Conservation (phyloP, 2,113 vertebrate species). For the Pomatorhinus ruficollis region DNA sequence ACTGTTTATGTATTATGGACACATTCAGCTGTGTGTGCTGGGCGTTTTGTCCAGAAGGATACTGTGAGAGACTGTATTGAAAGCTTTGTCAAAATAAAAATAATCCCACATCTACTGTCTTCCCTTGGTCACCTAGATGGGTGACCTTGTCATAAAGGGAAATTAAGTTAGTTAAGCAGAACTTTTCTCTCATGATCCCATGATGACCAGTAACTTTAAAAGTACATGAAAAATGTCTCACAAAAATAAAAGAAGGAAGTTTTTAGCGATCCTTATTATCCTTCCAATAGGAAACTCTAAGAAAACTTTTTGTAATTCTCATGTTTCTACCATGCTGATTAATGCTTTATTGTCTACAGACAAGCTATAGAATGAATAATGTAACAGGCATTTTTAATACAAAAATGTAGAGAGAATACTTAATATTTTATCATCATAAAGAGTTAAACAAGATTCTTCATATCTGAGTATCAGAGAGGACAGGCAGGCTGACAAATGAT, state of each 20-base stretch:
- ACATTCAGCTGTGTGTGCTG: not conserved
- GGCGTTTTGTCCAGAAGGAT: not conserved
- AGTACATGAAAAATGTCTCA: not conserved
- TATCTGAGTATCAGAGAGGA: not conserved
- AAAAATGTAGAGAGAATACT: not conserved
- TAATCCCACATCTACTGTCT: not conserved
- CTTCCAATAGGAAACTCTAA: not conserved
- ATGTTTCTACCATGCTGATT: not conserved
- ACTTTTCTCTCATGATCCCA: not conserved
- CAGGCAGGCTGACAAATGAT: not conserved
- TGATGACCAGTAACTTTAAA: not conserved
- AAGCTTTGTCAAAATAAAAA: not conserved
- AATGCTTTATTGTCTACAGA: not conserved
- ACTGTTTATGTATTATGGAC: not conserved
- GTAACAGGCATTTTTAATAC: not conserved
- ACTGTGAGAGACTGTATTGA: not conserved
- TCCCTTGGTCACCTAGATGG: not conserved
- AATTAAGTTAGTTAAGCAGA: not conserved
- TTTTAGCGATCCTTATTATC: not conserved
- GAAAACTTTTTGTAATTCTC: not conserved
- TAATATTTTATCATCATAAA: not conserved
- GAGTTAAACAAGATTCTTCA: not conserved
- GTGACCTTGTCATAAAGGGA: not conserved
- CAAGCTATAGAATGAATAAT: not conserved
- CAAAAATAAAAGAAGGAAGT: not conserved